These are phyloP conservation scores for Apis mellifera DNA, from an alignment of 1,140 invertebrate genomes.

Conservation along the genomic window DNA sequence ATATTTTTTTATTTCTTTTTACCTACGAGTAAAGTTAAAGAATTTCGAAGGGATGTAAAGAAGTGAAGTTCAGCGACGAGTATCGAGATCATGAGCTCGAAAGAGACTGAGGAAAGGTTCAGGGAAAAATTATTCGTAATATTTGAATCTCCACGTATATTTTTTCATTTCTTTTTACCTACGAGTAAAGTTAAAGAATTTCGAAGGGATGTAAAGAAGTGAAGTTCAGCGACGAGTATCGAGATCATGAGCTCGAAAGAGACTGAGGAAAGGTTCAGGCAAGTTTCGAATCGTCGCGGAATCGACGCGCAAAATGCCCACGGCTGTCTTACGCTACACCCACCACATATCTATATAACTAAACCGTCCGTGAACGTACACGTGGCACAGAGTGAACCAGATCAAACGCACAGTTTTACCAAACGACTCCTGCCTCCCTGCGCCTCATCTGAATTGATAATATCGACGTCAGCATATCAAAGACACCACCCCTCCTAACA, in stretches of 20 bases:
- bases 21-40: too few relatives aligned
- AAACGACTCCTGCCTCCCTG: slow-evolving; percentile 72
- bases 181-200: too few relatives aligned
- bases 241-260: neutral
- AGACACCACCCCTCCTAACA: slow-evolving; percentile 65
- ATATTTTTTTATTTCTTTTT: too few relatives aligned
- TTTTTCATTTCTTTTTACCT: too few relatives aligned
- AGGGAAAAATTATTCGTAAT: too few relatives aligned
- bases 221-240: too few relatives aligned
- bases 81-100: too few relatives aligned
- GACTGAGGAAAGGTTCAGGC: neutral
- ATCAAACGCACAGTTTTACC: slow-evolving; percentile 78
- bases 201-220: too few relatives aligned
- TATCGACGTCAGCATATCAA: slow-evolving; percentile 79
- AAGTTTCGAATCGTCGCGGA: slow-evolving; percentile 9
- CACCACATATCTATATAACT: slow-evolving; percentile 11
- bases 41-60: too few relatives aligned
- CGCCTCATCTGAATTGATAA: slow-evolving; percentile 80
- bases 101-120: too few relatives aligned
- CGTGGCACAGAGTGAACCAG: slow-evolving; percentile 65
- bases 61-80: too few relatives aligned
- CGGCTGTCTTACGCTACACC: slow-evolving; percentile 41
- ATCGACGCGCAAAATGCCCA: slow-evolving; percentile 61
- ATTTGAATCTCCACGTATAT: too few relatives aligned
- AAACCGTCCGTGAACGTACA: slow-evolving; percentile 25